phyloP scores from a whole-genome alignment of 2,113 vertebrate genomes.

The Antechinus stuartii region DNA sequence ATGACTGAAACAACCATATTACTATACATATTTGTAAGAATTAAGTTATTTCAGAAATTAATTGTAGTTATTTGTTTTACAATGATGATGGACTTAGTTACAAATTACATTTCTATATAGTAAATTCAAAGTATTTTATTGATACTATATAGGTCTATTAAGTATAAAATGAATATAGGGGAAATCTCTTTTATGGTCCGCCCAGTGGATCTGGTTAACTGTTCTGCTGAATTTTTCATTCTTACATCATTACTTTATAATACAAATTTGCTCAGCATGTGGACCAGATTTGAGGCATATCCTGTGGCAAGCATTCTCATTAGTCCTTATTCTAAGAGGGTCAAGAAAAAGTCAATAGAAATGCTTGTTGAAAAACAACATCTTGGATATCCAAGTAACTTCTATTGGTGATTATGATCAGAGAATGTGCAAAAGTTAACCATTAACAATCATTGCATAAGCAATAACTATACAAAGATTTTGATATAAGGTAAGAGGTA shows the following conservation, averaged over 20 bases:
- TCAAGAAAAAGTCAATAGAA: no score
- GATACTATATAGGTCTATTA: constrained; percentile 13
- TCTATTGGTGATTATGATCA: no score
- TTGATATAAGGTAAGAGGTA: constrained; percentile 30
- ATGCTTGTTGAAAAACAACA: no score
- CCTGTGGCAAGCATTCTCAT: no score
- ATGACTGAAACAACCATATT: not conserved
- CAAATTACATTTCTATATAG: constrained; percentile 62
- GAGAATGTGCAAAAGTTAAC: constrained; percentile 67
- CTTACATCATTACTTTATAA: constrained; percentile 48
- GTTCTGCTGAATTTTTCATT: constrained; percentile 44
- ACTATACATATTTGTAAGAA: constrained; percentile 7
- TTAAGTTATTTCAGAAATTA: constrained; percentile 54
- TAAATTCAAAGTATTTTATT: constrained; percentile 38
- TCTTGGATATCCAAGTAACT: no score
- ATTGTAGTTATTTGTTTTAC: constrained; percentile 58
- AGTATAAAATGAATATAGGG: no score
- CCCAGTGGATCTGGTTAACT: constrained; percentile 39
- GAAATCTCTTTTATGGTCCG: no score
- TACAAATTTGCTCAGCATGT: no score
- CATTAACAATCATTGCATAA: constrained; percentile 54
- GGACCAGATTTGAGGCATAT: no score
- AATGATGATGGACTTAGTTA: constrained; percentile 13
- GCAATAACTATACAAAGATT: constrained; percentile 53
- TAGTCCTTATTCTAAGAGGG: no score